phyloP scores from a whole-genome alignment of 2,797 vertebrate genomes.

The Loris lydekkerianus region DNA sequence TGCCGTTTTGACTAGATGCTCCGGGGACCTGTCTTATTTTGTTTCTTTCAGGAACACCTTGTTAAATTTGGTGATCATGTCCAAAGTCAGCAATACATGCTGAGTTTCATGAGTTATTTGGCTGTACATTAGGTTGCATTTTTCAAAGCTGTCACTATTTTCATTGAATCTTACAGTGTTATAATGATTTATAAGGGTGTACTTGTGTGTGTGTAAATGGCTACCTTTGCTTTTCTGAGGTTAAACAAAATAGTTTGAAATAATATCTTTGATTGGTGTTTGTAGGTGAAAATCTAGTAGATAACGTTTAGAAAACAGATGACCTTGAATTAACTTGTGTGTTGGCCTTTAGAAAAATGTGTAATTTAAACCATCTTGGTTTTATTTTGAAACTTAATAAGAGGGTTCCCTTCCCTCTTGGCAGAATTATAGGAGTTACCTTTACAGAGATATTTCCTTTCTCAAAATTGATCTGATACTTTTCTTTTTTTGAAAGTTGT shows the following conservation, averaged over 20 bases:
- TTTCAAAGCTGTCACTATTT: slow-evolving; percentile 77
- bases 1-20: slow-evolving; percentile 71
- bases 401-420: background rate
- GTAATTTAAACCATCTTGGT: slow-evolving; percentile 42
- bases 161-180: slow-evolving; percentile 78
- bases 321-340: slow-evolving; percentile 61
- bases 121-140: slow-evolving; percentile 70
- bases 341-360: background rate
- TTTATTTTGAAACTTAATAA: slow-evolving; percentile 4
- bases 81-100: slow-evolving; percentile 78
- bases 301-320: slow-evolving; percentile 66
- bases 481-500: slow-evolving; percentile 53
- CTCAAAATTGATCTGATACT: slow-evolving; percentile 16
- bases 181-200: slow-evolving; percentile 78
- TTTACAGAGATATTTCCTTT: slow-evolving; percentile 36
- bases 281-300: slow-evolving; percentile 70
- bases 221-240: slow-evolving; percentile 68
- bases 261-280: slow-evolving; percentile 48
- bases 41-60: slow-evolving; percentile 84
- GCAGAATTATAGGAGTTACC: slow-evolving; percentile 27
- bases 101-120: slow-evolving; percentile 75
- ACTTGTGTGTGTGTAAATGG: slow-evolving; percentile 56
- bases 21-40: slow-evolving; percentile 72
- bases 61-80: slow-evolving; percentile 80
- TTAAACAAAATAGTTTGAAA: slow-evolving; percentile 63